Percentiles rank a stretch among this genome's conserved stretches.
These are phyloP conservation scores for Acanthurus tractus DNA, from an alignment of 2,797 vertebrate species.

Conservation along the genomic window DNA sequence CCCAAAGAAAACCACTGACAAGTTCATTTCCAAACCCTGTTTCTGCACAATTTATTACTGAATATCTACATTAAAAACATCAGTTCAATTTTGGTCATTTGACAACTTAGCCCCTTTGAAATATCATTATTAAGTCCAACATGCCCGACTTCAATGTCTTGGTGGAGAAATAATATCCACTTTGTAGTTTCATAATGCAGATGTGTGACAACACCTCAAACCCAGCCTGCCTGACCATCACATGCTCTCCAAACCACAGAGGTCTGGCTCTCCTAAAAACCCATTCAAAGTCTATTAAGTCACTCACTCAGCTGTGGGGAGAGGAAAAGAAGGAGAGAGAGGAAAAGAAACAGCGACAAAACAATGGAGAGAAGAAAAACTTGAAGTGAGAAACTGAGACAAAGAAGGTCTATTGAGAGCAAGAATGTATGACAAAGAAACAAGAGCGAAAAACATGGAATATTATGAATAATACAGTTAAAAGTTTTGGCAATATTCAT, in stretches of 20 bases:
- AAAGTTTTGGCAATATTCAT: too few species aligned
- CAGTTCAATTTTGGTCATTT: constrained; percentile 15
- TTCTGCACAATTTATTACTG: neutral
- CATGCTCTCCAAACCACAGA: constrained; percentile 54
- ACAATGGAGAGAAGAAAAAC: constrained; percentile 6
- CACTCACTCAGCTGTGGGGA: constrained; percentile 23
- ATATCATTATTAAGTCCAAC: constrained; percentile 25
- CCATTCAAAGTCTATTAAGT: constrained; percentile 45
- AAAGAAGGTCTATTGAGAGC: neutral
- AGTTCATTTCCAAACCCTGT: neutral
- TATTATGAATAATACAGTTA: neutral
- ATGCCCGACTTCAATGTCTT: constrained; percentile 23
- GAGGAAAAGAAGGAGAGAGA: neutral
- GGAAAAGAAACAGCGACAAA: neutral
- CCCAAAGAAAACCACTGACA: neutral
- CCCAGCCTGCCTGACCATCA: constrained; percentile 45
- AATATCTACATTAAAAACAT: constrained; percentile 11
- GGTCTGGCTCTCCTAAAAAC: constrained; percentile 43
- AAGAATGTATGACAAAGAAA: neutral
- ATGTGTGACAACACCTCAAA: constrained; percentile 50
- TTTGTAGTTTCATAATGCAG: constrained; percentile 28
- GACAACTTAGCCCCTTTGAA: neutral
- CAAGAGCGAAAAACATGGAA: neutral
- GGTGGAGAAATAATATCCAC: constrained; percentile 39
- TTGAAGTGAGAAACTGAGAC: constrained; percentile 1